phyloP scores from a whole-genome alignment of 2,113 vertebrate species.

The Carettochelys insculpta region DNA sequence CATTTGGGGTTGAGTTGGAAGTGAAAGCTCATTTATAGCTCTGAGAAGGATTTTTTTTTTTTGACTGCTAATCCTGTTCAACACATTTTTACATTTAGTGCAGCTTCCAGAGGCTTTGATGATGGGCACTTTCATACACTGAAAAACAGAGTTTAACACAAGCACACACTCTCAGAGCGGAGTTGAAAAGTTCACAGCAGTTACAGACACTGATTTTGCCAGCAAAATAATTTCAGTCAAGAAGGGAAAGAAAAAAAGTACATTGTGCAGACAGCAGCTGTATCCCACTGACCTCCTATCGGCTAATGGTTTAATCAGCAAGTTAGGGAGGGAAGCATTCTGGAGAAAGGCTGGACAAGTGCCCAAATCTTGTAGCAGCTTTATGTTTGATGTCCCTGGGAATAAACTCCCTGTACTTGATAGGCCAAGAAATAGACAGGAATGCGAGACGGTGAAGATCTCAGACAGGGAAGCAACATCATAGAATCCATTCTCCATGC shows the following conservation, averaged over 20 bases:
- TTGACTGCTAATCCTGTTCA: not conserved
- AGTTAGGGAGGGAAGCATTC: conserved; percentile 11
- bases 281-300: conserved; percentile 22
- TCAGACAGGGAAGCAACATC: conserved; percentile 47
- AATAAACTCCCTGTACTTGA: conserved; percentile 50
- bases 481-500: conserved; percentile 1
- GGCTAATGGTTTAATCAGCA: not conserved
- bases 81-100: not conserved
- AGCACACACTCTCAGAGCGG: not conserved
- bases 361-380: conserved; percentile 42
- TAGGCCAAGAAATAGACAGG: conserved; percentile 36
- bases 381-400: conserved; percentile 52
- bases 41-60: not conserved
- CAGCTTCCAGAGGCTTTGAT: conserved; percentile 18
- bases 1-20: not conserved
- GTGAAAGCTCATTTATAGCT: not conserved
- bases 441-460: conserved; percentile 21
- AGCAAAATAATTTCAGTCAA: conserved; percentile 51
- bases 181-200: conserved; percentile 52
- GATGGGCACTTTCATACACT: conserved; percentile 22
- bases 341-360: conserved; percentile 32
- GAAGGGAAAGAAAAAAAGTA: conserved; percentile 11
- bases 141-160: conserved; percentile 34
- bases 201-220: conserved; percentile 33
- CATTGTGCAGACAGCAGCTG: not conserved